Evolutionary conservation across 1,140 invertebrate species (phyloP).

Genomic region (Hypothenemus hampei): DNA sequence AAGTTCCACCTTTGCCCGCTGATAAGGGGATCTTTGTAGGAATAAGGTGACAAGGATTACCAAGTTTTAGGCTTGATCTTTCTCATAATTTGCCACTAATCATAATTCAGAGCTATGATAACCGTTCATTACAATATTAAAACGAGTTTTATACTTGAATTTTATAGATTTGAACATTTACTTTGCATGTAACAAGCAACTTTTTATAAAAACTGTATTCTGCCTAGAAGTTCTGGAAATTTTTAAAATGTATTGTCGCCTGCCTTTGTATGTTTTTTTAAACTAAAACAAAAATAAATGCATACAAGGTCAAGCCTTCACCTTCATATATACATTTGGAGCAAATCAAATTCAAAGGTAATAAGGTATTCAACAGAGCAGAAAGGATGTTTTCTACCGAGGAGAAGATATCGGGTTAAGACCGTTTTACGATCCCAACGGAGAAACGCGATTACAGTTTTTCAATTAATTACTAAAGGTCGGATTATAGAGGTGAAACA

Average conservation of each 20-base stretch:
- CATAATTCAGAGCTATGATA: no score
- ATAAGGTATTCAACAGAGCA: conserved; percentile 22
- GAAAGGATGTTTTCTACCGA: conserved; percentile 23
- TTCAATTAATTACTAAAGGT: conserved; percentile 22
- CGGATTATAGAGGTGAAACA: conserved; percentile 20
- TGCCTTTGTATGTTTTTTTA: no score
- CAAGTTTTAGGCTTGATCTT: conserved; percentile 1
- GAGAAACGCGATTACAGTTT: conserved; percentile 19
- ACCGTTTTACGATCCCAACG: conserved; percentile 18
- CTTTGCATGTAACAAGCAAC: no score
- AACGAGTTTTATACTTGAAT: no score
- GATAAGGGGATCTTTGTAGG: conserved; percentile 18
- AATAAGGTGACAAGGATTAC: not conserved
- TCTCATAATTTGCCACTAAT: no score
- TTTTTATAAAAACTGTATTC: no score
- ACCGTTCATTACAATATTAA: no score
- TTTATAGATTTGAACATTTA: no score
- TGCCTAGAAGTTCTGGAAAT: no score
- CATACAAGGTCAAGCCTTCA: conserved; percentile 13
- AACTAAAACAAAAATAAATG: no score
- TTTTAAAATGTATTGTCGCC: no score
- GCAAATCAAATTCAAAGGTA: conserved; percentile 17
- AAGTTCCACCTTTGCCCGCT: conserved; percentile 23
- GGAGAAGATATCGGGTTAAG: conserved; percentile 25
- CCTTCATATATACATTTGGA: not conserved